phyloP scores from a whole-genome alignment of 1,140 invertebrate species.

The Littorina saxatilis region DNA sequence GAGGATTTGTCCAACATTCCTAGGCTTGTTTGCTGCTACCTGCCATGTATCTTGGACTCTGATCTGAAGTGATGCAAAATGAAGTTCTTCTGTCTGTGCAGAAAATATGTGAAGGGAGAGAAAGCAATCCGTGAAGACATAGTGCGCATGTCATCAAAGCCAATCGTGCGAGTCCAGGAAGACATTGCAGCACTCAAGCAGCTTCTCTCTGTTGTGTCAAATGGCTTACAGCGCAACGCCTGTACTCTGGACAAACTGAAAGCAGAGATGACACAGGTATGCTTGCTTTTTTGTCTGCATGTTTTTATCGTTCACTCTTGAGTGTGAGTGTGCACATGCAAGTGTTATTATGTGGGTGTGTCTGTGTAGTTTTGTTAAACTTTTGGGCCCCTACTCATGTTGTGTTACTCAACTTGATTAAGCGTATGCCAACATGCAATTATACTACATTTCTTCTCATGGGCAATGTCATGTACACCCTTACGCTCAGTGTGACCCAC shows the following conservation, averaged over 20 bases:
- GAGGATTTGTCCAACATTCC: background rate
- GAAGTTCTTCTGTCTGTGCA: no score
- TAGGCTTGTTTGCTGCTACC: background rate
- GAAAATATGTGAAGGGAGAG: constrained; percentile 89
- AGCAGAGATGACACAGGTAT: constrained; percentile 82
- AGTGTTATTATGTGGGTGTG: no score
- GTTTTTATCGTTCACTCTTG: background rate
- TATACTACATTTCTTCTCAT: no score
- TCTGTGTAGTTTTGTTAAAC: no score
- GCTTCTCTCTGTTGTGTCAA: constrained; percentile 79
- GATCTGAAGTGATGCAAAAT: background rate
- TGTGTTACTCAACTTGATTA: no score
- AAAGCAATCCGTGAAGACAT: constrained; percentile 89
- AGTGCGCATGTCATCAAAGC: constrained; percentile 83
- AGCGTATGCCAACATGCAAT: no score
- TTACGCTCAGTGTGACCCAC: no score
- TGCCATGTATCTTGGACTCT: background rate
- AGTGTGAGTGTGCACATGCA: background rate
- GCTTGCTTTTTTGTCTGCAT: background rate
- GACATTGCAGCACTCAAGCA: constrained; percentile 82
- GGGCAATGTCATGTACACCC: no score
- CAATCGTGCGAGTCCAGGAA: constrained; percentile 81
- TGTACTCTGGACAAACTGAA: constrained; percentile 84
- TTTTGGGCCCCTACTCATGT: no score
- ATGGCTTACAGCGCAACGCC: constrained; percentile 78